phyloP scores from a whole-genome alignment of 1,140 invertebrate genomes.

The Macrobrachium nipponense region DNA sequence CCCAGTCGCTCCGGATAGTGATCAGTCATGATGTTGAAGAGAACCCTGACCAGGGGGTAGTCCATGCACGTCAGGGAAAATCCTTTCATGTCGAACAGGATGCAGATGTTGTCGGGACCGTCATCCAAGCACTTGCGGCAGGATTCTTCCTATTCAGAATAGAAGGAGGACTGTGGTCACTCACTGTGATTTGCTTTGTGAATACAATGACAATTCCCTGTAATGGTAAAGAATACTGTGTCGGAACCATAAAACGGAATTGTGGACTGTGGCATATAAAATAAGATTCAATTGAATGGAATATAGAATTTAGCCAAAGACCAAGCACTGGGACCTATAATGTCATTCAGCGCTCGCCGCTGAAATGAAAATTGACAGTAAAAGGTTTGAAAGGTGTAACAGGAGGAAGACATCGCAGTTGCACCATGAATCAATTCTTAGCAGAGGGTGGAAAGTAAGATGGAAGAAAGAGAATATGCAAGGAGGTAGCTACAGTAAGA shows the following conservation, averaged over 20 bases:
- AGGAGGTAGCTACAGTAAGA: too few species aligned
- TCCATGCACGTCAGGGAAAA: slow-evolving; percentile 50
- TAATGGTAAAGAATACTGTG: not conserved
- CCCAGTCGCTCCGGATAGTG: slow-evolving; percentile 52
- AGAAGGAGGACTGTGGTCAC: not conserved
- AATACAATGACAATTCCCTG: too few species aligned
- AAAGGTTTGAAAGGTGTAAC: too few species aligned
- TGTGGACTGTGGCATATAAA: not conserved
- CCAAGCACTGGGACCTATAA: too few species aligned
- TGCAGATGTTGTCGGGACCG: slow-evolving; percentile 35
- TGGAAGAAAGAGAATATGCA: too few species aligned
- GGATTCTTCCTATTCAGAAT: not conserved
- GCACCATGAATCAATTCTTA: too few species aligned
- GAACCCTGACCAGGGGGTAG: slow-evolving; percentile 24
- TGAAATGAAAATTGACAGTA: too few species aligned
- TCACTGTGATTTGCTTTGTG: not conserved
- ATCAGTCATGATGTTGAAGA: slow-evolving; percentile 27
- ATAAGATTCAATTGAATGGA: too few species aligned
- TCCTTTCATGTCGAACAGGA: slow-evolving; percentile 38
- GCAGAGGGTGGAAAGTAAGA: too few species aligned
- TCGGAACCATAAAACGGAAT: not conserved
- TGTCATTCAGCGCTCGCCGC: too few species aligned
- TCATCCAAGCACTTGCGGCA: not conserved
- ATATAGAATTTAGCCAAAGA: too few species aligned
- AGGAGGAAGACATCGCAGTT: too few species aligned